Percentiles rank a stretch among this genome's conserved stretches.
Evolutionary conservation across 2,888 invertebrate species (phyloP).

Genomic region (Tridacna gigas): DNA sequence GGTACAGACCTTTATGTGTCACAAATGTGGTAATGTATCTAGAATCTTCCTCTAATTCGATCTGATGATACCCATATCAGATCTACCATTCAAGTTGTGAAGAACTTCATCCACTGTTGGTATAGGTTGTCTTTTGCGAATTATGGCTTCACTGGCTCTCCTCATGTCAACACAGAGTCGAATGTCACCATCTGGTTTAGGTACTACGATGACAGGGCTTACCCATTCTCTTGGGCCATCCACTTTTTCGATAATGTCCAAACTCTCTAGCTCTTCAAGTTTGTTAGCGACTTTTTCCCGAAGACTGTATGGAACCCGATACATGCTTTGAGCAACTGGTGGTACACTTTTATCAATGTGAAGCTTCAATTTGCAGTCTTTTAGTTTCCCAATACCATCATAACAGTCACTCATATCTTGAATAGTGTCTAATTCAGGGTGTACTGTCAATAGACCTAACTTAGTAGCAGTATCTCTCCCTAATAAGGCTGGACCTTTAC

Average conservation of each 20-base stretch:
- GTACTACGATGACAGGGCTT: slow-evolving; percentile 60
- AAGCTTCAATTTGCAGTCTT: not conserved
- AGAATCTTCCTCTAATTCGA: slow-evolving; percentile 34
- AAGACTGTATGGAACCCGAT: not conserved
- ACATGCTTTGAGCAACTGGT: not conserved
- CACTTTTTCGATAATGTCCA: not conserved
- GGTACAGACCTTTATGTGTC: slow-evolving; percentile 52
- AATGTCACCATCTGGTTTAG: slow-evolving; percentile 61
- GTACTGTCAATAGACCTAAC: not conserved
- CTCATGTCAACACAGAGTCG: slow-evolving; percentile 65
- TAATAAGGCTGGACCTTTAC: slow-evolving; percentile 25
- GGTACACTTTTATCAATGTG: not conserved
- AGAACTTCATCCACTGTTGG: slow-evolving; percentile 58
- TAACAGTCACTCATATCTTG: not conserved
- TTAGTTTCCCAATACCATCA: not conserved
- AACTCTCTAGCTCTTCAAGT: not conserved
- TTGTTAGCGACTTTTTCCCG: not conserved
- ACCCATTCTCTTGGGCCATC: slow-evolving; percentile 64
- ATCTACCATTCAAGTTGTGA: slow-evolving; percentile 54
- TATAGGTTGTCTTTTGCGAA: slow-evolving; percentile 49
- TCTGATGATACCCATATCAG: slow-evolving; percentile 42
- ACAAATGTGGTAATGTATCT: slow-evolving; percentile 52
- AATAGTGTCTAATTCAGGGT: not conserved
- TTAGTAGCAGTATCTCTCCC: not conserved
- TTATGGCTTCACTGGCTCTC: slow-evolving; percentile 50